Conservation (phyloP, 2,797 vertebrate genomes). For the Semotilus atromaculatus region DNA sequence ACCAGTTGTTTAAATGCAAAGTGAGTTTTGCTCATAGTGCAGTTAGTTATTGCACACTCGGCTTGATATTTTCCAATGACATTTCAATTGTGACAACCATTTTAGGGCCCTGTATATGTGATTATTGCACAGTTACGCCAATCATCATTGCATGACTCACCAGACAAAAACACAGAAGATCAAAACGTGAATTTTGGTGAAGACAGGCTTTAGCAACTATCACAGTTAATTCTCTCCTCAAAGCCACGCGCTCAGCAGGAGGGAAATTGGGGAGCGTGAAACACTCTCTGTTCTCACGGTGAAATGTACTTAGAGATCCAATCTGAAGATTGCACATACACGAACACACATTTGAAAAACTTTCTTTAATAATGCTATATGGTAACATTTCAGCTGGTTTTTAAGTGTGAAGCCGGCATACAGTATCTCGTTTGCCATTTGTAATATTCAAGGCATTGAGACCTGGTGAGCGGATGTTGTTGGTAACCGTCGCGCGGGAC, state of each 20-base stretch:
- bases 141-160: not conserved
- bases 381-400: not conserved
- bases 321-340: not conserved
- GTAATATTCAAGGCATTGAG: not conserved
- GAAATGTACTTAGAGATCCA: not conserved
- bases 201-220: not conserved
- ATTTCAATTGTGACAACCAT: not conserved
- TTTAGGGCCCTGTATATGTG: not conserved
- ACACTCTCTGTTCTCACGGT: slow-evolving; percentile 5
- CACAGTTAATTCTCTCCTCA: slow-evolving; percentile 26
- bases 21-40: not conserved
- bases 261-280: slow-evolving; percentile 10
- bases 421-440: not conserved
- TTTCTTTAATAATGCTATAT: not conserved
- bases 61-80: not conserved
- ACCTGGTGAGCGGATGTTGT: not conserved
- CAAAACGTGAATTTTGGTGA: not conserved
- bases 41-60: not conserved
- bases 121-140: not conserved
- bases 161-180: slow-evolving; percentile 9
- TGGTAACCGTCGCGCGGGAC: not conserved
- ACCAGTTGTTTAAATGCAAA: not conserved
- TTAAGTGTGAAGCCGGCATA: not conserved
- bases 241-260: not conserved
- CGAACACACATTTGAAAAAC: not conserved